Evolutionary conservation across 1,140 invertebrate species (phyloP).

Genomic region (Doryteuthis pealeii): DNA sequence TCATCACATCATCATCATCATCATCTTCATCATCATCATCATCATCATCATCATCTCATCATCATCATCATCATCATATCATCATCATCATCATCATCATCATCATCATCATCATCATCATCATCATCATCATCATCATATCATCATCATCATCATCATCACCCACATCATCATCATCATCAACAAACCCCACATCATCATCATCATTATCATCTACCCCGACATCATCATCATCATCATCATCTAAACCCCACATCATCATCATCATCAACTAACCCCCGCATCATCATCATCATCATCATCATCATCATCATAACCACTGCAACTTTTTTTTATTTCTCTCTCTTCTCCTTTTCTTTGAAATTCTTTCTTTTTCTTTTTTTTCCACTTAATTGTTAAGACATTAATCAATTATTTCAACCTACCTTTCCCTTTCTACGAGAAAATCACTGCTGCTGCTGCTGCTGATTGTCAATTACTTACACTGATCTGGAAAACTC

Average conservation of each 20-base stretch:
- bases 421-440: too few species aligned
- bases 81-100: constrained; percentile 16
- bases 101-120: background rate
- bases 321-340: constrained; percentile 15
- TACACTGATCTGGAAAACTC: too few species aligned
- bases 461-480: too few species aligned
- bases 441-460: too few species aligned
- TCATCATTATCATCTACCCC: constrained; percentile 23
- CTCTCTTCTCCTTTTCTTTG: background rate
- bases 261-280: background rate
- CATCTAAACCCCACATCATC: too few species aligned
- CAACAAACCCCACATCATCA: constrained; percentile 17
- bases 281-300: background rate
- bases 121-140: background rate
- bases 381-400: background rate
- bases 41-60: constrained; percentile 2
- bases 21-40: constrained; percentile 15
- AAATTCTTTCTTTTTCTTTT: too few species aligned
- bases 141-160: constrained; percentile 7
- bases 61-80: constrained; percentile 16
- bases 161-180: too few species aligned
- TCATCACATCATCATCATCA: constrained; percentile 18
- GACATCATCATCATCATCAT: too few species aligned
- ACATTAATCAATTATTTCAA: background rate
- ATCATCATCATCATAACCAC: constrained; percentile 25